Evolutionary conservation across 2,888 invertebrate species (phyloP).

Genomic region (Drosophila borborema): DNA sequence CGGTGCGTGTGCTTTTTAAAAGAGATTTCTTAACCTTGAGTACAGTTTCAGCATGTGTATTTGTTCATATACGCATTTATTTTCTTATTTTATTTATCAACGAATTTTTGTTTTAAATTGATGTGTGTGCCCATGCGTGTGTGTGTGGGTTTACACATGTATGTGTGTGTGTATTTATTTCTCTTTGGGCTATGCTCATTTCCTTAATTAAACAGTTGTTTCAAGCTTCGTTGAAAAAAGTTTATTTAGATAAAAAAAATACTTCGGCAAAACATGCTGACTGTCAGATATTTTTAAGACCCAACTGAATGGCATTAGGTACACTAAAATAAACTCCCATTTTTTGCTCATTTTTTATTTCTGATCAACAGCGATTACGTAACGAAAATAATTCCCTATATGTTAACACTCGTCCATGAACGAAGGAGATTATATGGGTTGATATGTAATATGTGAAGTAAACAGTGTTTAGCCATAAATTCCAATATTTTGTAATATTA

Average conservation of each 20-base stretch:
- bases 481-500: background rate
- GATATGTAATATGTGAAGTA: no score
- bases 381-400: background rate
- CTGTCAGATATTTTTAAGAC: slow-evolving; percentile 1
- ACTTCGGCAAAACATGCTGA: slow-evolving; percentile 26
- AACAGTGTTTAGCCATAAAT: background rate
- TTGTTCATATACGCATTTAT: slow-evolving; percentile 14
- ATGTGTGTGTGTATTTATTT: slow-evolving; percentile 43
- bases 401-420: background rate
- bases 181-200: slow-evolving; percentile 60
- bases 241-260: slow-evolving; percentile 22
- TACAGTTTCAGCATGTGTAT: slow-evolving; percentile 62
- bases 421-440: background rate
- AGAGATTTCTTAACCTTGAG: slow-evolving; percentile 81
- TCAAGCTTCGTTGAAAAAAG: slow-evolving; percentile 72
- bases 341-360: background rate
- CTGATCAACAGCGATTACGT: slow-evolving; percentile 1
- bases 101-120: slow-evolving; percentile 53
- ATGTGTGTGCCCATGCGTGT: slow-evolving; percentile 36
- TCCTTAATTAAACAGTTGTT: slow-evolving; percentile 82
- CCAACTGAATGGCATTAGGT: background rate
- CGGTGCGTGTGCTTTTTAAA: slow-evolving; percentile 64
- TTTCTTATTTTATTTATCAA: slow-evolving; percentile 63
- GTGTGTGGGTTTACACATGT: background rate
- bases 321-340: background rate